Evolutionary conservation across 1,140 invertebrate genomes (phyloP).

Genomic region (Gonatopus flavifemur): DNA sequence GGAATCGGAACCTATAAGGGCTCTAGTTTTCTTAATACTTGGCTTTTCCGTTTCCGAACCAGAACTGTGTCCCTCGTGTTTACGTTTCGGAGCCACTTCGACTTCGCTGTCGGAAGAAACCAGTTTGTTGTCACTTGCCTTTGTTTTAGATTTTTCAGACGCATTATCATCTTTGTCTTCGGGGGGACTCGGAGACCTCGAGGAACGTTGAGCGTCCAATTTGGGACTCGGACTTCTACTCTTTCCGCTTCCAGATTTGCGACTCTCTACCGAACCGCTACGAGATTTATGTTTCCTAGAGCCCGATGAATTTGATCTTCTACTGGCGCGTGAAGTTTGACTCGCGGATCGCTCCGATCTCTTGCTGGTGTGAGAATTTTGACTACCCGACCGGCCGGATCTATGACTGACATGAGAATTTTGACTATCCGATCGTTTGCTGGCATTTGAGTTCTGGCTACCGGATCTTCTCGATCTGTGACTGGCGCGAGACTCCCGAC

Average conservation of each 20-base stretch:
- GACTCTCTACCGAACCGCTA: constrained; percentile 19
- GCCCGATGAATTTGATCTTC: constrained; percentile 61
- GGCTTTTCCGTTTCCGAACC: constrained; percentile 40
- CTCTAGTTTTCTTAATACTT: constrained; percentile 46
- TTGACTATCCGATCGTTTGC: too few relatives aligned
- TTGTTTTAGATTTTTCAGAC: constrained; percentile 40
- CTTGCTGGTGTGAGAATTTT: constrained; percentile 29
- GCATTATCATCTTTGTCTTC: constrained; percentile 50
- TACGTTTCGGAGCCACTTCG: constrained; percentile 22
- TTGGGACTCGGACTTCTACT: constrained; percentile 18
- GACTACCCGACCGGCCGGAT: constrained; percentile 28
- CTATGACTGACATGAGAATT: too few relatives aligned
- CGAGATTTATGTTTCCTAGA: constrained; percentile 35
- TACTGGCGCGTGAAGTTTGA: constrained; percentile 45
- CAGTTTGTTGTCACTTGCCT: constrained; percentile 20
- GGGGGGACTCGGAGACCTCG: constrained; percentile 52
- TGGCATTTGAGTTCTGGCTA: too few relatives aligned
- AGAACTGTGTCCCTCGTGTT: constrained; percentile 42
- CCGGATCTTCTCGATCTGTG: too few relatives aligned
- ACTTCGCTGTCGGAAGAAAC: constrained; percentile 21
- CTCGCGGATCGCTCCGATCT: constrained; percentile 25
- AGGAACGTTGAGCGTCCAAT: constrained; percentile 15
- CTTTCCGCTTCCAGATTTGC: constrained; percentile 17
- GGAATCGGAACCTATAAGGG: constrained; percentile 60
- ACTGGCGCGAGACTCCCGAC: too few relatives aligned